Conservation (phyloP, 1,140 invertebrate species). For the Heliconius hermathena region DNA sequence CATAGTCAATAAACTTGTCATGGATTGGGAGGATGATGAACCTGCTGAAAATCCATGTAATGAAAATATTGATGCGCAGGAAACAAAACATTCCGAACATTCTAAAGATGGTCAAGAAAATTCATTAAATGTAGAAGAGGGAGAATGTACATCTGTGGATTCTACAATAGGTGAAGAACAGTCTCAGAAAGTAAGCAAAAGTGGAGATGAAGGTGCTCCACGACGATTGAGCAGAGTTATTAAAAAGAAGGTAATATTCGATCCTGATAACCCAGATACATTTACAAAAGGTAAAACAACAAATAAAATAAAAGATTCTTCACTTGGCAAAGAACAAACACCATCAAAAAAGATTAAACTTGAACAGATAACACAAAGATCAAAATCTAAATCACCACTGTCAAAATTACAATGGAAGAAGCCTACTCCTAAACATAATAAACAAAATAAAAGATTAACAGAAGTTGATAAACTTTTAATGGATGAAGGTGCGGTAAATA, state of each 20-base stretch:
- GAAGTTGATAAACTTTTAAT: slow-evolving; percentile 90
- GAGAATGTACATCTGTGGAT: slow-evolving; percentile 50
- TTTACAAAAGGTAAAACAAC: slow-evolving; percentile 67
- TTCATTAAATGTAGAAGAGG: slow-evolving; percentile 42
- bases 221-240: slow-evolving; percentile 82
- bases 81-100: slow-evolving; percentile 42
- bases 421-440: slow-evolving; percentile 66
- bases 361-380: slow-evolving; percentile 49
- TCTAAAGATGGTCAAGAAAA: slow-evolving; percentile 38
- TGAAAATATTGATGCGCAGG: slow-evolving; percentile 39
- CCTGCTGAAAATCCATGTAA: slow-evolving; percentile 43
- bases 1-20: slow-evolving; percentile 69
- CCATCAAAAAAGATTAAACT: slow-evolving; percentile 61
- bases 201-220: slow-evolving; percentile 57
- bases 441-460: slow-evolving; percentile 83
- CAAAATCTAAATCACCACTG: slow-evolving; percentile 67
- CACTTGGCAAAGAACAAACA: slow-evolving; percentile 50
- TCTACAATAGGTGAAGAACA: slow-evolving; percentile 52
- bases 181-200: slow-evolving; percentile 51
- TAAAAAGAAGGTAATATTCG: slow-evolving; percentile 87
- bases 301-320: slow-evolving; percentile 57
- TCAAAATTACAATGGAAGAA: slow-evolving; percentile 75
- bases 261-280: slow-evolving; percentile 85
- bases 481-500: slow-evolving; percentile 93
- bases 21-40: slow-evolving; percentile 77